Conservation (phyloP, 30 jellyfish, hydroid and myxozoan genomes). For the Pseudorhiza aurosa region DNA sequence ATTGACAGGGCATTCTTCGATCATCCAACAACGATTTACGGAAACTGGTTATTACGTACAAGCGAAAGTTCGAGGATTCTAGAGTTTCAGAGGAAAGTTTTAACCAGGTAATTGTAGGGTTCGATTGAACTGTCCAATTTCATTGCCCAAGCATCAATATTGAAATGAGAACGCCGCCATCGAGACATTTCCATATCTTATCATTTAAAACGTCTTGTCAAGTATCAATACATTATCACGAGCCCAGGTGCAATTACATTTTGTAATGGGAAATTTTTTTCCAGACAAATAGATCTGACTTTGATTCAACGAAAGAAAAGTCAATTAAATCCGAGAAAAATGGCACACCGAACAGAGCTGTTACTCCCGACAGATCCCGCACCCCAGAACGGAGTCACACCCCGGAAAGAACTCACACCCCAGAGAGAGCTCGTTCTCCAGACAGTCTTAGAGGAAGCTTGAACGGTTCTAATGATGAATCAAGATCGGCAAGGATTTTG, state of each 20-base stretch:
- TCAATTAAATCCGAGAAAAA: conserved; percentile 10
- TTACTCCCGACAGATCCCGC: conserved; percentile 21
- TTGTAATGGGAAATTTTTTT: no score
- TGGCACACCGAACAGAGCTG: conserved; percentile 8
- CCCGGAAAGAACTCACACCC: conserved; percentile 43
- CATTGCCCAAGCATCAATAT: no score
- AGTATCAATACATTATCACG: no score
- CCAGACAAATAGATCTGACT: conserved; percentile 23
- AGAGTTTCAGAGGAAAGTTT: conserved; percentile 38
- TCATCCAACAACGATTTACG: conserved; percentile 48
- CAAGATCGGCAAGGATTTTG: conserved; percentile 63
- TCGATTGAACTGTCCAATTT: no score
- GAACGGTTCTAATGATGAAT: conserved; percentile 56
- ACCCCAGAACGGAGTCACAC: conserved; percentile 22
- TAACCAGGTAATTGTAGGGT: conserved; percentile 44
- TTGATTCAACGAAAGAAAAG: conserved; percentile 10
- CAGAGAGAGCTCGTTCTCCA: conserved; percentile 36
- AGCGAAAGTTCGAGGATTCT: conserved; percentile 24
- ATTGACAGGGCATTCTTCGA: conserved; percentile 1
- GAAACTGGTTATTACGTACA: conserved; percentile 24
- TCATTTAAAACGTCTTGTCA: no score
- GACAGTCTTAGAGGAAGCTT: conserved; percentile 6
- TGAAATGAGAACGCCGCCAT: no score
- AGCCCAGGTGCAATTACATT: no score
- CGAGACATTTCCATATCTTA: no score